Evolutionary conservation across 2,888 invertebrate species (phyloP).

Genomic region (Rosalia funebris): DNA sequence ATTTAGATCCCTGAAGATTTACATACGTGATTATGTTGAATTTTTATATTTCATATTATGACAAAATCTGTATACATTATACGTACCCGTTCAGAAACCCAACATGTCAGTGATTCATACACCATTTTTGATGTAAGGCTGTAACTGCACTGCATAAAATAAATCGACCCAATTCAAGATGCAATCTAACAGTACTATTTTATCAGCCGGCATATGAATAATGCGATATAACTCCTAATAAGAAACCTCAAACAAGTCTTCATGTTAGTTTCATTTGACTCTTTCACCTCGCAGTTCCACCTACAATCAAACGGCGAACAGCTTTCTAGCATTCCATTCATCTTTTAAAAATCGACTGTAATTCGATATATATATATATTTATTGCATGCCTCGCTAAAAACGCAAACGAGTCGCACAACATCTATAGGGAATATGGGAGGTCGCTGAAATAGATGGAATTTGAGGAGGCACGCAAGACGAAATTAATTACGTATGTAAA

Average conservation of each 20-base stretch:
- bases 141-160: constrained; percentile 3
- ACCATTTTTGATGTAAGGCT: constrained; percentile 12
- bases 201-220: constrained; percentile 48
- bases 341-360: constrained; percentile 36
- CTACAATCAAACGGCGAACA: constrained; percentile 54
- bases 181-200: constrained; percentile 46
- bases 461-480: too few species aligned
- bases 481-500: too few species aligned
- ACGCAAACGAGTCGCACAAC: constrained; percentile 12
- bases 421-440: too few species aligned
- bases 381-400: constrained; percentile 8
- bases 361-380: constrained; percentile 26
- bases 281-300: constrained; percentile 54
- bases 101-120: too few species aligned
- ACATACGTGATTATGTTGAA: too few species aligned
- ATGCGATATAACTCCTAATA: constrained; percentile 47
- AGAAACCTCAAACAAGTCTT: constrained; percentile 51
- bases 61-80: too few species aligned
- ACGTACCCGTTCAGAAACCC: too few species aligned
- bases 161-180: constrained; percentile 28
- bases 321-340: constrained; percentile 57
- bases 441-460: too few species aligned
- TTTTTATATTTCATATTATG: too few species aligned
- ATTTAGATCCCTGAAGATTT: too few species aligned
- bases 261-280: constrained; percentile 50